Evolutionary conservation across 1,140 invertebrate genomes (phyloP), one percentile per base, ranked within the genome.

Genomic region (Hetaerina americana): DNA sequence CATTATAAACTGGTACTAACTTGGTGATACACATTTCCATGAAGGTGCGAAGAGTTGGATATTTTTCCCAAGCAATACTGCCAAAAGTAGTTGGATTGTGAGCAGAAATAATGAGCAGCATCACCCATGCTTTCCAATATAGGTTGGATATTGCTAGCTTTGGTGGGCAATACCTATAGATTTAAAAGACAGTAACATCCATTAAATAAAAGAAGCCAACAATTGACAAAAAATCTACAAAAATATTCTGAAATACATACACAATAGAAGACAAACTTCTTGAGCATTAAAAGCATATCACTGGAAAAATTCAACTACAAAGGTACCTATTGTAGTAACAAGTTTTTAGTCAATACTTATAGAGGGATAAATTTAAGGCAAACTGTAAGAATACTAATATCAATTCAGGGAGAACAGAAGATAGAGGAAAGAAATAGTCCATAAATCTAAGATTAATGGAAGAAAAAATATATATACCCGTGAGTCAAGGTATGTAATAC

Each of bases 11-110:
- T 57, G 10, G 66, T 57, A 80, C 83, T 82, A 83, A 92, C 87
- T 94, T 96, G 6, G 96, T 98, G 76, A 99, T 98, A 77, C 94
- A 96, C 90, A 96, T 96, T 85, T 99, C 95, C 86, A 98, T 97
- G 66, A 98, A 84, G 73, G 89, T 90, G 76, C 92, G 86, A 69
- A 98, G 84, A 68, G 92, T 97, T n/a, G 95, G 94, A 83, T 97
- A 98, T 73, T 90, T 90, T 76, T 91, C 88, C 90, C 95, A 97
- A 26, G 90, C 93, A 68, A 90, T 82, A 73, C 87, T 86, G 1
- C 96, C 96, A 82, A 97, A 94, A 18, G 87, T 88, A 0, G 85
- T 82, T 0, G 96, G 94, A 87, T 98, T 98, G 79, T 97, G 95
- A 8, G 94, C 94, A 29, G 91, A 89, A 68, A 98, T 82, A 78